These are phyloP conservation scores for Tipula unca DNA, from an alignment of 2,888 invertebrate genomes.

Conservation along the genomic window DNA sequence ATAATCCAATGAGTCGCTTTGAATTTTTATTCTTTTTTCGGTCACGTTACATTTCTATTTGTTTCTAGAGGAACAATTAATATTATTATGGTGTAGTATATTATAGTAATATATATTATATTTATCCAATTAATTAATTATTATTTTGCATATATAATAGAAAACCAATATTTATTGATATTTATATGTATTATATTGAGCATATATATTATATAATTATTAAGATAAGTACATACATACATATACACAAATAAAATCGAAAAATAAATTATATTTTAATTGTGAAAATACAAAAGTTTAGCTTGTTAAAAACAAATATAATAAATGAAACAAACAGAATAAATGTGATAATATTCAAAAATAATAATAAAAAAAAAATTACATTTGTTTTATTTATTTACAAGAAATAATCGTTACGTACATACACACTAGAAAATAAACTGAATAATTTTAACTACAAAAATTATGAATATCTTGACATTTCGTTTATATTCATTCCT, in stretches of 20 bases:
- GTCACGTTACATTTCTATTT: background rate
- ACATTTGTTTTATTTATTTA: too few species aligned
- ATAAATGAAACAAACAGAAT: background rate
- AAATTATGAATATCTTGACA: too few species aligned
- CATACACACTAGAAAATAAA: too few species aligned
- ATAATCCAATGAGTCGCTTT: background rate
- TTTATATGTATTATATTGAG: background rate
- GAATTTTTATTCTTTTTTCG: background rate
- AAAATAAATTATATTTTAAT: background rate
- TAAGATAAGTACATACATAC: background rate
- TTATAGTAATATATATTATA: background rate
- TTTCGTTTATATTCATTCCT: too few species aligned
- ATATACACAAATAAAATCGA: background rate
- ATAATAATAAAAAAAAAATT: background rate
- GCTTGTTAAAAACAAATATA: background rate
- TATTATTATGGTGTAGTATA: background rate
- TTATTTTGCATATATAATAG: background rate
- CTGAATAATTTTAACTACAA: too few species aligned
- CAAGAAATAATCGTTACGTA: too few species aligned
- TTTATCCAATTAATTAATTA: background rate
- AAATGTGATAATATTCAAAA: slow-evolving; percentile 1
- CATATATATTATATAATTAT: background rate
- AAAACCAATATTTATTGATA: background rate
- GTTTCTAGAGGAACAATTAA: background rate
- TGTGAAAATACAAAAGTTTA: background rate